Evolutionary conservation across 2,113 vertebrate species (phyloP).

Genomic region (Herpailurus yagouaroundi): DNA sequence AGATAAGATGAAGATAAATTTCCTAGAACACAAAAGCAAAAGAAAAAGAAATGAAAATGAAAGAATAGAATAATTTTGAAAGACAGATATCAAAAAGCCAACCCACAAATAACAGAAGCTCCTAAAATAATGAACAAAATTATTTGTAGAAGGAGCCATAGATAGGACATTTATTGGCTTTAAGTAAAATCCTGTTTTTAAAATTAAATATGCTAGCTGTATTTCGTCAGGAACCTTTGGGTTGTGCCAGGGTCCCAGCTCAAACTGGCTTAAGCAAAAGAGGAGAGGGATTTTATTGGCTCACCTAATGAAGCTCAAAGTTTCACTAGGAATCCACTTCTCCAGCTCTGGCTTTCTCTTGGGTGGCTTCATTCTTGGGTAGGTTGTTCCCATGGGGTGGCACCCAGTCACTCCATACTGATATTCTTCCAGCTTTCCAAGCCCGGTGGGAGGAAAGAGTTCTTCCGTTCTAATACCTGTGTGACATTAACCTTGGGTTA

Average conservation of each 20-base stretch:
- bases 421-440: not conserved
- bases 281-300: not conserved
- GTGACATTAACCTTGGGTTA: not conserved
- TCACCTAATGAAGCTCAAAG: not conserved
- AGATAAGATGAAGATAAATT: slow-evolving; percentile 63
- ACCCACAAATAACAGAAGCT: not conserved
- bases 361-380: not conserved
- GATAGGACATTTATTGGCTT: not conserved
- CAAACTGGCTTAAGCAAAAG: not conserved
- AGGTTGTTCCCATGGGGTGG: not conserved
- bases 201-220: not conserved
- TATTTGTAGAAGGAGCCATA: not conserved
- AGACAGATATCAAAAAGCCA: slow-evolving; percentile 48
- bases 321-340: not conserved
- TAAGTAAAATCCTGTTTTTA: not conserved
- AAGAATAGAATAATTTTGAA: slow-evolving; percentile 53
- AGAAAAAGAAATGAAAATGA: slow-evolving; percentile 70
- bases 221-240: not conserved
- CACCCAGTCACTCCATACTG: not conserved
- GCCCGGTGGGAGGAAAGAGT: not conserved
- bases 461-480: not conserved
- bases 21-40: slow-evolving; percentile 70
- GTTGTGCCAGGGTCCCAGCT: not conserved
- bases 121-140: slow-evolving; percentile 38
- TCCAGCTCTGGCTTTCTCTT: not conserved